Base-by-base conservation (phyloP, 2,888 invertebrate genomes). In the Pardosa pseudoannulata region DNA sequence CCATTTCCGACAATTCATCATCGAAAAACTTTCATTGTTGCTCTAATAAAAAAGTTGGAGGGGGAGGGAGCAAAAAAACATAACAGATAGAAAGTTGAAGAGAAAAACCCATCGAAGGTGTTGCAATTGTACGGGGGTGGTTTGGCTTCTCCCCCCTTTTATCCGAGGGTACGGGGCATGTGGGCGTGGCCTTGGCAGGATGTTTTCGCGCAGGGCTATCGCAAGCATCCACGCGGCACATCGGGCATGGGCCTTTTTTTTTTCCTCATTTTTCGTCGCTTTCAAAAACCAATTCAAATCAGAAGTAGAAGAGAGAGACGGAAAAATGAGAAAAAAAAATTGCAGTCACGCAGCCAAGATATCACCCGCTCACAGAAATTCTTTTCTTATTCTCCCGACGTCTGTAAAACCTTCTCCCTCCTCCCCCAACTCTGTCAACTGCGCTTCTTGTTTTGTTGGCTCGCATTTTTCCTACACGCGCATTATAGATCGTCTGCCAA, bases 211-310 rank as follows among this genome's bases (percentile, higher is more conserved):
- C 65, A 36, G 64, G 78, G 83, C 72, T 83, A 83, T 83, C 83
- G 70, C 76, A 65, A 46, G 72, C 78, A 72, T 83, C 83, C 83
- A 83, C 78, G 56, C 82, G 75, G 76, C 41, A 67, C 78, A 68
- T 65, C 27, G 78, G 82, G 76, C 72, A 71, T 72, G 78, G 72
- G 50, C 76, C 78, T 78, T 83, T 75, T 72, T 67, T 41, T 46
- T 64, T 29, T 65, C 27, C 32, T 67, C 83, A 73, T 83, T 83
- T 83, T 83, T 83, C 78, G 83, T 83, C 83, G 83, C 83, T 83
- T 83, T 83, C 83, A 83, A 83, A 83, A 83, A 83, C 83, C 83
- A 83, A 83, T 83, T 83, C 83, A 83, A 83, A 83, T 83, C 83
- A 75, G 76, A 71, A 80, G 73, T 72, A 41, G 68, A 62, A 76